Conservation (phyloP, 2,888 invertebrate species). For the Gonocerus acuteangulatus region DNA sequence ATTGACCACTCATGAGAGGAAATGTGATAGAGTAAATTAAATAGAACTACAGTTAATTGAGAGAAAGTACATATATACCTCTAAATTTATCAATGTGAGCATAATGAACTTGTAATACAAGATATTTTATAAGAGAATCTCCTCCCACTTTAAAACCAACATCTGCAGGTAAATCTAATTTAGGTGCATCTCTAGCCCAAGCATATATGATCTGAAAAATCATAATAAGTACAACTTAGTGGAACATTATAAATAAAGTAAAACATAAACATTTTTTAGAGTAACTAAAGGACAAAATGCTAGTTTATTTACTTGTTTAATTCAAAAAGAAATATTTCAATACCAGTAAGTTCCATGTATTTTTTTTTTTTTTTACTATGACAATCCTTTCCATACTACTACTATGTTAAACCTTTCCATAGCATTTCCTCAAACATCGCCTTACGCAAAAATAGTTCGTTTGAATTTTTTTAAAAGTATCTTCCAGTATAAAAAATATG, state of each 20-base stretch:
- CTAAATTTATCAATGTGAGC: slow-evolving; percentile 55
- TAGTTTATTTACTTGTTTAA: neutral
- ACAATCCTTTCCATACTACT: too few species aligned
- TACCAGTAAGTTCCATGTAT: too few species aligned
- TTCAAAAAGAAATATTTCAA: neutral
- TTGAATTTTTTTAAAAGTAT: too few species aligned
- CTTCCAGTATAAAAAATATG: too few species aligned
- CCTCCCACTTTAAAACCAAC: slow-evolving; percentile 91
- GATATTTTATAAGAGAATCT: slow-evolving; percentile 71
- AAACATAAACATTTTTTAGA: neutral
- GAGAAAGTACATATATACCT: slow-evolving; percentile 45
- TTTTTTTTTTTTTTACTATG: too few species aligned
- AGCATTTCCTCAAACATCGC: too few species aligned
- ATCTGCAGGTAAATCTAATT: slow-evolving; percentile 66
- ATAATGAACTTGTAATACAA: slow-evolving; percentile 92
- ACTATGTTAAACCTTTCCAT: too few species aligned
- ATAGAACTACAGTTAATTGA: too few species aligned
- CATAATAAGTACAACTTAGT: neutral
- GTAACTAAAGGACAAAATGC: neutral
- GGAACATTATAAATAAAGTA: neutral
- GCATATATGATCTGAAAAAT: slow-evolving; percentile 75
- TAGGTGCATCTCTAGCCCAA: slow-evolving; percentile 88
- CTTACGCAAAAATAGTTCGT: too few species aligned
- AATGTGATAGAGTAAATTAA: too few species aligned
- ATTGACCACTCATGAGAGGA: too few species aligned